phyloP scores from a whole-genome alignment of 2,888 invertebrate species.

The Macropis europaea region DNA sequence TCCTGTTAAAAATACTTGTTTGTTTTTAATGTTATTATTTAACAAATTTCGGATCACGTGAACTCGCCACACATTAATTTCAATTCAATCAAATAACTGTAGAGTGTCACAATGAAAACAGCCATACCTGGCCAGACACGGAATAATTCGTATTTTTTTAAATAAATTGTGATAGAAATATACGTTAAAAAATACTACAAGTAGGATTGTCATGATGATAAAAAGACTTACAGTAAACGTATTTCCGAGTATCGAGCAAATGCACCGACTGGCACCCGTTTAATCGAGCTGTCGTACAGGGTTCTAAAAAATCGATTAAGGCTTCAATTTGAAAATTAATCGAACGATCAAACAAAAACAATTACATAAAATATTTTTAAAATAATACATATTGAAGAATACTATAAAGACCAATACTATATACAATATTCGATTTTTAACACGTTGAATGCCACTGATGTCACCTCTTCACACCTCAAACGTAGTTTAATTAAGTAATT shows the following conservation, averaged over 20 bases:
- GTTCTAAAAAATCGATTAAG: constrained; percentile 67
- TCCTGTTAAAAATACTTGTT: too few species aligned
- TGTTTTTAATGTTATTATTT: background rate
- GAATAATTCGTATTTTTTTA: too few species aligned
- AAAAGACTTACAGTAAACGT: constrained; percentile 65
- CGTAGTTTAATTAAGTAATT: too few species aligned
- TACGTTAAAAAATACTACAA: background rate
- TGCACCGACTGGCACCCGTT: constrained; percentile 56
- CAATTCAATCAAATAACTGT: too few species aligned
- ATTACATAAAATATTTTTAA: background rate
- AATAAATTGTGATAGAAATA: too few species aligned
- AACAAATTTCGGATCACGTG: too few species aligned
- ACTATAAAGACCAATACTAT: background rate
- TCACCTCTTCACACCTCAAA: too few species aligned
- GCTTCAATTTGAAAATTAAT: background rate
- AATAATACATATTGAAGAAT: background rate
- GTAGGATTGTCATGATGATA: background rate
- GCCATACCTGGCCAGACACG: too few species aligned
- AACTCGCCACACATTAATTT: too few species aligned
- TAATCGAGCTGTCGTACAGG: constrained; percentile 71
- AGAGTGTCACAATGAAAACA: too few species aligned
- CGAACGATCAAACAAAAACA: background rate
- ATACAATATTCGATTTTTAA: constrained; percentile 1
- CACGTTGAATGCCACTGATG: too few species aligned
- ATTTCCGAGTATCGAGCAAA: constrained; percentile 67